Base-by-base conservation (phyloP, 2,888 invertebrate species). In the Dicyrtomina minuta region DNA sequence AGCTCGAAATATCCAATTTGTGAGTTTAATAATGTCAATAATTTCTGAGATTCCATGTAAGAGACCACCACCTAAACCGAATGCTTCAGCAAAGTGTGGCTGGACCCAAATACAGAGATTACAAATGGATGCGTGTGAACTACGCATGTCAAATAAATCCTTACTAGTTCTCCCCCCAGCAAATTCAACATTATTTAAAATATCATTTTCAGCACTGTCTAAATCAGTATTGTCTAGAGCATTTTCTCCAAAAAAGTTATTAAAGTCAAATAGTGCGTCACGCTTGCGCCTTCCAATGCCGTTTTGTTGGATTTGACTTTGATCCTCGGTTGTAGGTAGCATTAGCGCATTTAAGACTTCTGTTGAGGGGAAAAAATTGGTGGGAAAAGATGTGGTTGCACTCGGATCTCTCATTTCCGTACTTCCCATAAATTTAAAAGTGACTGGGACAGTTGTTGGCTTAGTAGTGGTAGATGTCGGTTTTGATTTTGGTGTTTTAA, bases 41-140 rank as follows among this genome's bases (percentile, higher is more conserved):
- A 74, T 58, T 71, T 74, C 74, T 3, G 66, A 60, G 2, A 69
- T 53, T 22, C 74, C 75, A 22, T 69, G 64, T n/a, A 26, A 15
- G 3, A 70, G 2, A 13, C 66, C 64, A 4, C 44, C 68, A 6
- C 68, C 64, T 10, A 69, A 67, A 0, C 72, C 73, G 66, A 73
- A 75, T n/a, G 39, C 70, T 15, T 72, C 59, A 5, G 75, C 75
- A 62, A 75, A 75, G 43, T 70, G 59, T 0, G 74, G 70, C 61
- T 74, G 71, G 8, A 74, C 44, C 74, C 72, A 74, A 20, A 75
- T 60, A 39, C 75, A 75, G 1, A 72, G 12, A 1, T 68, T 27
- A 27, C 75, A 75, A 12, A 69, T 39, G 0, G 39, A 60, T 1
- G 70, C 20, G 24, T 65, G 56, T 3, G 59, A 56, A 12, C 72